Evolutionary conservation across 2,888 invertebrate species (phyloP).

Genomic region (Scrobipalpa atriplicella): DNA sequence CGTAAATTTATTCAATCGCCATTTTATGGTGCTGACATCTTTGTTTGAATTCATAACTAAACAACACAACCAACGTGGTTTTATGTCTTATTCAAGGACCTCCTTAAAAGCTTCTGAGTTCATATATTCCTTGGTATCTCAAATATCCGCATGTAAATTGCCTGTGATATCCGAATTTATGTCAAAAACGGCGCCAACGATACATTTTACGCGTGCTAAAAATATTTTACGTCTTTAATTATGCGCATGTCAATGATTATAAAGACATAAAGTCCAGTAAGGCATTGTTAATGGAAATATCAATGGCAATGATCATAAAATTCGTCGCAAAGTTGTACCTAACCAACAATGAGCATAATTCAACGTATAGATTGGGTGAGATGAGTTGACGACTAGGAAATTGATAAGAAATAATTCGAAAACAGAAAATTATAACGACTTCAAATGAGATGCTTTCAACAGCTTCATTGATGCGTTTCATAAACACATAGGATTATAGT

Average conservation of each 20-base stretch:
- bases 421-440: too few species aligned
- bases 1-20: not conserved
- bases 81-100: slow-evolving; percentile 53
- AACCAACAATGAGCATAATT: too few species aligned
- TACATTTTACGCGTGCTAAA: not conserved
- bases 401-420: too few species aligned
- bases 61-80: slow-evolving; percentile 36
- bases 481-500: too few species aligned
- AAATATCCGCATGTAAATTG: slow-evolving; percentile 59
- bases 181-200: slow-evolving; percentile 52
- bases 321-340: not conserved
- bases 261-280: slow-evolving; percentile 11
- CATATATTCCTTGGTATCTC: slow-evolving; percentile 53
- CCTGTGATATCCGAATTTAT: slow-evolving; percentile 47
- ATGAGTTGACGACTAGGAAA: too few species aligned
- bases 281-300: slow-evolving; percentile 9
- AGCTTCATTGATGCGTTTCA: too few species aligned
- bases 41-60: slow-evolving; percentile 43
- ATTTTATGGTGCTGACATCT: slow-evolving; percentile 49
- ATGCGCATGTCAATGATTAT: slow-evolving; percentile 8
- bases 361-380: too few species aligned
- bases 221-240: slow-evolving; percentile 16
- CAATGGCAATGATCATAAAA: slow-evolving; percentile 5
- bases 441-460: too few species aligned
- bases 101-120: slow-evolving; percentile 53